Conservation (phyloP, 2,797 vertebrate genomes). For the Coccyzus lansbergi region DNA sequence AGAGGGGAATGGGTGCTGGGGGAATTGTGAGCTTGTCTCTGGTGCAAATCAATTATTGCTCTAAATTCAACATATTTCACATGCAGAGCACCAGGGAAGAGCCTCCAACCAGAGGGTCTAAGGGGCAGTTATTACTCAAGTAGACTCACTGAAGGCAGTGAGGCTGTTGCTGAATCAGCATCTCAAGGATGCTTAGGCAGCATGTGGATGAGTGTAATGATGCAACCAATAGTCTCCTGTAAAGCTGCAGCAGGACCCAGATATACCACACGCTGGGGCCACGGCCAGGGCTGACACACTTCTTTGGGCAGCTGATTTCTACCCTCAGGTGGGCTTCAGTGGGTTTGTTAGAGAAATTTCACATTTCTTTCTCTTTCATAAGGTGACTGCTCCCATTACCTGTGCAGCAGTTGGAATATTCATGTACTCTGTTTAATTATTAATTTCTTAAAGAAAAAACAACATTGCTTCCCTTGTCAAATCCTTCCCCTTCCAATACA, state of each 20-base stretch:
- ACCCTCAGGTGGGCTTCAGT: neutral
- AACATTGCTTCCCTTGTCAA: neutral
- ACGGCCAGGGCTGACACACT: neutral
- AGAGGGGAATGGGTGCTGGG: neutral
- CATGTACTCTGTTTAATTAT: conserved; percentile 15
- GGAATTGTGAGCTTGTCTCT: neutral
- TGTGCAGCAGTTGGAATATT: neutral
- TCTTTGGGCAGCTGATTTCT: neutral
- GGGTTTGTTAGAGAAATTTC: neutral
- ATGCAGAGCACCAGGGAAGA: neutral
- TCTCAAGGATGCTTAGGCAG: neutral
- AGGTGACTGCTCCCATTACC: neutral
- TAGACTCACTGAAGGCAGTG: rapidly evolving
- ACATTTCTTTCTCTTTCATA: neutral
- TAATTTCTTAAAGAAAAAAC: neutral
- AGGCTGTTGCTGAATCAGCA: neutral
- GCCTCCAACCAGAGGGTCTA: neutral
- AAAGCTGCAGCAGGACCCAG: neutral
- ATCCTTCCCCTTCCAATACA: neutral
- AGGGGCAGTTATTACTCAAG: no score
- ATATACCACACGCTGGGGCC: neutral
- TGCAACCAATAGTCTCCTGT: neutral
- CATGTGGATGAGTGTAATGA: neutral
- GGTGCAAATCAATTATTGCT: neutral
- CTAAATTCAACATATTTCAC: rapidly evolving